Evolutionary conservation across 2,113 vertebrate species (phyloP), one percentile per base, ranked within the genome.

Genomic region (Nothoprocta pentlandii): DNA sequence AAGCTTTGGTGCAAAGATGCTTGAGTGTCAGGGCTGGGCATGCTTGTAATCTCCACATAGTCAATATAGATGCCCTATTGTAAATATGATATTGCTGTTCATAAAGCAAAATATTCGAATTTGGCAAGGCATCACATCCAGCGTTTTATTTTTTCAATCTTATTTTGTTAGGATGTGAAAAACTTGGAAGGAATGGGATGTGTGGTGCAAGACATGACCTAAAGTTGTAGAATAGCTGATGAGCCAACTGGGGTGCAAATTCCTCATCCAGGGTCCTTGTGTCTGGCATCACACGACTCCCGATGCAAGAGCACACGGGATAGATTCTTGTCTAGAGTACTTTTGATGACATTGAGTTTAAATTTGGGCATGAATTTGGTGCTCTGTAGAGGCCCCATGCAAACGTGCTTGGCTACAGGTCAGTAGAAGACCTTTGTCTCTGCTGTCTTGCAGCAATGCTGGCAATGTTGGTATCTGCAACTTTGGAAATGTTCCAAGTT

Each of bases 31-130:
- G 44, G 20, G 12, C 62, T 90, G 76, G 58, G 23, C 71, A 20
- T 64, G 47, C 42, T 71, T 83, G 66, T 30, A 79, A 49, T 63
- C 53, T 86, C 53, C 49, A 42, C 91, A 73, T 76, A 88, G 54
- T 21, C 49, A 76, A 70, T 41, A 86, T 67, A 30, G 11, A 36
- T 74, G 69, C 62, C 10, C 36, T 59, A 17, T 44, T 56, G 42
- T 8, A 12, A 75, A 34, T 44, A 73, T 56, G 34, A 46, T 75
- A 32, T 12, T 44, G 1, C 10, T 71, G 34, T 61, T 59, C 51
- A 34, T 56, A 49, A 75, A n/a, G 1, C 46, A 80, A 80, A 25
- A 17, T 78, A 47, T 4, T 83, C 23, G 41, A 30, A 44, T 44
- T 61, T 83, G 34, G 47, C 51, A 84, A 80, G 79, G 62, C 17